These are phyloP conservation scores for Homarus gammarus DNA, from an alignment of 2,888 invertebrate genomes.

Conservation along the genomic window DNA sequence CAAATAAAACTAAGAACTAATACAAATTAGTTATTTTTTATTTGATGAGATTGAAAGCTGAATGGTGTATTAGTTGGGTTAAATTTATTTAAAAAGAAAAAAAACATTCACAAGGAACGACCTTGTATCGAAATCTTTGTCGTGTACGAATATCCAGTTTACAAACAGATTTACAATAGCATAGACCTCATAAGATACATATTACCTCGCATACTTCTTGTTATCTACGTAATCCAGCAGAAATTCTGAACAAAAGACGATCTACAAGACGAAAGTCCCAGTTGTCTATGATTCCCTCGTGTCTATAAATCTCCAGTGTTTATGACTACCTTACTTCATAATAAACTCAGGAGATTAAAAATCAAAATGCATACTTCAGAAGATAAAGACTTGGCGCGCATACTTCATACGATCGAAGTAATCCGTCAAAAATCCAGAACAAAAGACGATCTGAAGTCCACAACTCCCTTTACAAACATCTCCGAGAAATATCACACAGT, in stretches of 20 bases:
- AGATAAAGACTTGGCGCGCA: neutral
- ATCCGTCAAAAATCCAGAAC: conserved; percentile 15
- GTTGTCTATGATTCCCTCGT: neutral
- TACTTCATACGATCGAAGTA: conserved; percentile 1
- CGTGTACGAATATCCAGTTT: neutral
- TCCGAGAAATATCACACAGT: conserved; percentile 2
- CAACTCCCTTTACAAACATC: conserved; percentile 8
- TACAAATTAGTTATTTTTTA: no score
- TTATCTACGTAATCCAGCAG: neutral
- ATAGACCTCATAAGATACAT: neutral
- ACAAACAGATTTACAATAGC: neutral
- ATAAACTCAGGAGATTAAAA: neutral
- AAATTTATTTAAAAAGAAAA: no score
- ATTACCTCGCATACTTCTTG: neutral
- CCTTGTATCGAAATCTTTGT: neutral
- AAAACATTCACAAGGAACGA: no score
- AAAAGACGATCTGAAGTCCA: conserved; percentile 2
- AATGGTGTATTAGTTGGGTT: no score
- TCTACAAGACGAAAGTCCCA: neutral
- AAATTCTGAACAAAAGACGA: neutral
- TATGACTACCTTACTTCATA: neutral
- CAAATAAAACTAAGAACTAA: no score
- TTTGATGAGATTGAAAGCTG: no score
- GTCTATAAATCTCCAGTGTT: neutral
- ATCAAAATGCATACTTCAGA: neutral